phyloP scores from a whole-genome alignment of 2,888 invertebrate genomes.

The Caenorhabditis panamensis region DNA sequence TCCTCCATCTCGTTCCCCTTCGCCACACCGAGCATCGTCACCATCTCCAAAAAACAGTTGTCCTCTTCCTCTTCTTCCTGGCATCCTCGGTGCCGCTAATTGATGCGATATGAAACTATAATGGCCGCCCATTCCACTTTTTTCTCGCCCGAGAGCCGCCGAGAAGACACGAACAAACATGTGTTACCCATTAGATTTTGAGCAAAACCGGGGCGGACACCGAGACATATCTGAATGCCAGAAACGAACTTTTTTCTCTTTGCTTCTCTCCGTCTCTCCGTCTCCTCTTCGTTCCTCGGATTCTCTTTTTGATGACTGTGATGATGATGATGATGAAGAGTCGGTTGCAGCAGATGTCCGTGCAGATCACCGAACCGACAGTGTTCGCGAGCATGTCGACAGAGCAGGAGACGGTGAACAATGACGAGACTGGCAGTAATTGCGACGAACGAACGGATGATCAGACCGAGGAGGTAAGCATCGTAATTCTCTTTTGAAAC shows the following conservation, averaged over 20 bases:
- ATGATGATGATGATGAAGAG: conserved; percentile 19
- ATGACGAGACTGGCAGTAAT: conserved; percentile 37
- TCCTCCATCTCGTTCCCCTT: not conserved
- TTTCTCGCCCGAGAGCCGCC: conserved; percentile 11
- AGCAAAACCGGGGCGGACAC: not conserved
- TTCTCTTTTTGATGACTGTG: conserved; percentile 28
- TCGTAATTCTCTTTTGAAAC: too few species aligned
- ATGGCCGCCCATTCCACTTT: conserved; percentile 34
- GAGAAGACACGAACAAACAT: conserved; percentile 35
- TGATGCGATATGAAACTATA: conserved; percentile 60
- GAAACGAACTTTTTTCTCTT: not conserved
- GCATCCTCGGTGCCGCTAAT: conserved; percentile 23
- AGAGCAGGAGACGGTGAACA: conserved; percentile 27
- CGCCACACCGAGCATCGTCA: not conserved
- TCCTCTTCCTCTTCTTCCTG: conserved; percentile 4
- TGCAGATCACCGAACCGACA: conserved; percentile 61
- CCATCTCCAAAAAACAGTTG: conserved; percentile 29
- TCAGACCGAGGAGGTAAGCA: conserved; percentile 27
- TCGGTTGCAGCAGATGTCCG: conserved; percentile 50
- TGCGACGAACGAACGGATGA: conserved; percentile 49
- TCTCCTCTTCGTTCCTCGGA: not conserved
- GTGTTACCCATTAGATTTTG: conserved; percentile 62
- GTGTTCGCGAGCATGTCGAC: conserved; percentile 57
- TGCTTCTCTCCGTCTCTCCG: not conserved
- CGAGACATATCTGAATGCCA: too few species aligned